Evolutionary conservation across 2,888 invertebrate species (phyloP).

Genomic region (Autographa gamma): DNA sequence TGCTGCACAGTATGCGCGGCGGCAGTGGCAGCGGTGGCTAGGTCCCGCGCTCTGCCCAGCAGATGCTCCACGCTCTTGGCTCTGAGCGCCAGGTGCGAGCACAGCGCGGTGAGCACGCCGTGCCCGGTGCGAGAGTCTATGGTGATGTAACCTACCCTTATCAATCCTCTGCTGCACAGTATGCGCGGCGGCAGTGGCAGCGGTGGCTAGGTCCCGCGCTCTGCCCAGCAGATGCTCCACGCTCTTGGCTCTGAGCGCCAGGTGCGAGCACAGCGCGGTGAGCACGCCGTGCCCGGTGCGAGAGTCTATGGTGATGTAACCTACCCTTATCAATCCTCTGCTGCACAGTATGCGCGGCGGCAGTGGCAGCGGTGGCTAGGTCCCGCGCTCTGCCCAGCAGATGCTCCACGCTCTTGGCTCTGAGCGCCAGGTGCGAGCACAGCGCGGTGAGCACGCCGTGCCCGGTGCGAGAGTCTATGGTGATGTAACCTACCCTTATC

Average conservation of each 20-base stretch:
- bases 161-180: conserved; percentile 67
- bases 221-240: conserved; percentile 70
- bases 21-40: conserved; percentile 54
- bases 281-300: no score
- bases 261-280: conserved; percentile 66
- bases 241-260: conserved; percentile 60
- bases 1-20: conserved; percentile 59
- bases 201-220: conserved; percentile 68
- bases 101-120: conserved; percentile 52
- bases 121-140: no score
- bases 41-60: conserved; percentile 70
- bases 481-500: conserved; percentile 71
- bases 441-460: conserved; percentile 40
- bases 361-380: conserved; percentile 57
- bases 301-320: no score
- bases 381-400: conserved; percentile 71
- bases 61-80: conserved; percentile 67
- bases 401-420: conserved; percentile 67
- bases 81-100: conserved; percentile 66
- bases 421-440: conserved; percentile 66
- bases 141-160: conserved; percentile 69
- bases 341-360: conserved; percentile 53
- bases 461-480: no score
- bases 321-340: conserved; percentile 75
- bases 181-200: conserved; percentile 53